Base-by-base conservation (phyloP, 2,888 invertebrate genomes). In the Macropis europaea region DNA sequence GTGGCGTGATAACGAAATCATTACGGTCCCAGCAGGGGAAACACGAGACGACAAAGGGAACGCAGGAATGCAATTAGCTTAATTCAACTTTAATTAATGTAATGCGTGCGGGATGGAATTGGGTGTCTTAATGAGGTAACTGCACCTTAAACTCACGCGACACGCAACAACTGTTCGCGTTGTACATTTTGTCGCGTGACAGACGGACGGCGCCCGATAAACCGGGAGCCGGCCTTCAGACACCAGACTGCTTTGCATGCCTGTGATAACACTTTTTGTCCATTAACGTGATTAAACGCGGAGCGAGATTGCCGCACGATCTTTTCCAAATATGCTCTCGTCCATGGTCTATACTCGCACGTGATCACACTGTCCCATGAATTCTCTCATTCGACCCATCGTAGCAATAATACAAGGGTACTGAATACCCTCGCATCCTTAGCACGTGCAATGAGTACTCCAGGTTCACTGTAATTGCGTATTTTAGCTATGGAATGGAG, bases 231-330 rank as follows among this genome's bases (percentile, higher is more conserved):
- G 47, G 52, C 78, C 52, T 70, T 64, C 76, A 75, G 81, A 74
- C 81, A 68, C 54, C 63, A 59, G 67, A 62, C 77, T 79, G 76
- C 82, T 82, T 87, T 82, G 85, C 87, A 86, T 85, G 83, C 59
- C 73, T 7, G 62, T 75, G 82, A 80, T 82, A 79, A 85, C 81
- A 81, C 77, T 83, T 84, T 87, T 86, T 86, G 80, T 84, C 88
- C 87, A 88, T 88, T 88, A 88, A 84, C 84, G 82, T 87, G 83
- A 88, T 88, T 87, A 87, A 85, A 85, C 72, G 77, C 81, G 78
- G 74, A 62, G 76, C 62, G 69, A 60, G 63, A 76, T 81, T 81
- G 68, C 72, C 52, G 36, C 66, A 9, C 54, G 50, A 54, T 56
- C 61, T 73, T 78, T 70, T 73, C 72, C 67, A 56, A 77, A 81